These are phyloP conservation scores for Chaetops frenatus DNA, from an alignment of 2,113 vertebrate genomes.

Conservation along the genomic window DNA sequence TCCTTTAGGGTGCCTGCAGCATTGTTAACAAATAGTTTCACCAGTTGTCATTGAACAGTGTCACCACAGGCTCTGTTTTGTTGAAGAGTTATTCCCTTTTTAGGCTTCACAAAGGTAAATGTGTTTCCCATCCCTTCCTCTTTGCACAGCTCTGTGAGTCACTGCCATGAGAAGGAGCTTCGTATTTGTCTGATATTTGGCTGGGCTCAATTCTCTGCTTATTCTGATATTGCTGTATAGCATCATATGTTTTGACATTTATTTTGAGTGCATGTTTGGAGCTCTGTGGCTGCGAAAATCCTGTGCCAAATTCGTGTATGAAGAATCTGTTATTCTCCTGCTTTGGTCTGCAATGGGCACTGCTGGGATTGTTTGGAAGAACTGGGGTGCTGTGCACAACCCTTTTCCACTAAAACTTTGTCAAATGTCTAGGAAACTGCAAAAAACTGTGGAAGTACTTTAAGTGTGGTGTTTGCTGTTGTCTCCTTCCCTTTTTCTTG, in stretches of 20 bases:
- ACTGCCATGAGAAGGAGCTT: not conserved
- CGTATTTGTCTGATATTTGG: not conserved
- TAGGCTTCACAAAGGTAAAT: not conserved
- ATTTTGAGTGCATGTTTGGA: not conserved
- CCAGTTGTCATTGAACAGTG: not conserved
- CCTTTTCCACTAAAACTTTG: not conserved
- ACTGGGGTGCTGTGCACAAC: accelerated
- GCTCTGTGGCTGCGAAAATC: not conserved
- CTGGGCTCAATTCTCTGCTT: not conserved
- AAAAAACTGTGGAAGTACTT: not conserved
- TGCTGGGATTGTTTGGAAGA: not conserved
- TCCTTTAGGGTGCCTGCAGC: not conserved
- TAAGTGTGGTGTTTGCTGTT: not conserved
- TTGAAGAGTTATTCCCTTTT: not conserved
- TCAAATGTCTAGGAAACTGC: not conserved
- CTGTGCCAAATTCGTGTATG: not conserved
- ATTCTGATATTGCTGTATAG: not conserved
- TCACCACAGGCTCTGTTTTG: not conserved
- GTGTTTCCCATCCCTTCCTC: not conserved
- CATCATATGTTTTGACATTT: not conserved
- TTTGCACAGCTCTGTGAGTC: not conserved
- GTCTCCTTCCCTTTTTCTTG: not conserved
- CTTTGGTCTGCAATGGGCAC: not conserved
- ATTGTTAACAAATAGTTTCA: not conserved
- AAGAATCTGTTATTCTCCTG: not conserved